Conservation (phyloP, 2,888 invertebrate genomes). For the Perithous albicinctus region DNA sequence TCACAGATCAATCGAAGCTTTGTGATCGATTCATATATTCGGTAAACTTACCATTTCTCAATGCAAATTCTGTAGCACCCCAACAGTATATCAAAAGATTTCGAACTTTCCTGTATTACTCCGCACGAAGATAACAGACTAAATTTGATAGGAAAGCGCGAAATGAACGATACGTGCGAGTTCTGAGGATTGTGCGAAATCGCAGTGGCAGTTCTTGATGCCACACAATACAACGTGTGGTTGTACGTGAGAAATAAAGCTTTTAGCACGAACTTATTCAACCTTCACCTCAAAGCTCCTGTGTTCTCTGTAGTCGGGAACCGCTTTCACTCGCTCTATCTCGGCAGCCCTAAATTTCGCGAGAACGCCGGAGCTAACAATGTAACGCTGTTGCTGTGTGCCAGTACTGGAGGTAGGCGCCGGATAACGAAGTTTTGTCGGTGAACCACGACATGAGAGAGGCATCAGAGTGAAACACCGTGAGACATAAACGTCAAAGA, state of each 20-base stretch:
- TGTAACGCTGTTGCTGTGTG: conserved; percentile 27
- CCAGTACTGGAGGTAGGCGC: not conserved
- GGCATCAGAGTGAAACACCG: conserved; percentile 13
- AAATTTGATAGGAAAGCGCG: conserved; percentile 48
- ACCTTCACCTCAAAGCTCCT: conserved; percentile 45
- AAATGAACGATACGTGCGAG: conserved; percentile 51
- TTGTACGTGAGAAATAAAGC: conserved; percentile 54
- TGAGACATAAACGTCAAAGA: conserved; percentile 5
- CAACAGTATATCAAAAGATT: conserved; percentile 18
- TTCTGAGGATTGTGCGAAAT: conserved; percentile 43
- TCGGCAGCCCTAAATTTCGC: conserved; percentile 12
- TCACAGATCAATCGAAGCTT: too few species aligned
- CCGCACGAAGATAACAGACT: conserved; percentile 14
- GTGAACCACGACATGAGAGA: not conserved
- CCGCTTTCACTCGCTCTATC: conserved; percentile 13
- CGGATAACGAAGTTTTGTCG: conserved; percentile 15
- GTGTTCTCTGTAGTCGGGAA: not conserved
- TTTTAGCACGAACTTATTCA: conserved; percentile 59
- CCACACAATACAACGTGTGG: conserved; percentile 15
- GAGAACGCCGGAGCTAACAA: conserved; percentile 27
- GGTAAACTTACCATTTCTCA: conserved; percentile 28
- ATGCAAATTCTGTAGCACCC: conserved; percentile 12
- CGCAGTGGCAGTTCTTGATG: conserved; percentile 31
- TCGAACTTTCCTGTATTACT: not conserved
- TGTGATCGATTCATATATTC: conserved; percentile 10